These are phyloP conservation scores for Cichladusa arquata DNA, from an alignment of 2,113 vertebrate genomes.

Conservation along the genomic window DNA sequence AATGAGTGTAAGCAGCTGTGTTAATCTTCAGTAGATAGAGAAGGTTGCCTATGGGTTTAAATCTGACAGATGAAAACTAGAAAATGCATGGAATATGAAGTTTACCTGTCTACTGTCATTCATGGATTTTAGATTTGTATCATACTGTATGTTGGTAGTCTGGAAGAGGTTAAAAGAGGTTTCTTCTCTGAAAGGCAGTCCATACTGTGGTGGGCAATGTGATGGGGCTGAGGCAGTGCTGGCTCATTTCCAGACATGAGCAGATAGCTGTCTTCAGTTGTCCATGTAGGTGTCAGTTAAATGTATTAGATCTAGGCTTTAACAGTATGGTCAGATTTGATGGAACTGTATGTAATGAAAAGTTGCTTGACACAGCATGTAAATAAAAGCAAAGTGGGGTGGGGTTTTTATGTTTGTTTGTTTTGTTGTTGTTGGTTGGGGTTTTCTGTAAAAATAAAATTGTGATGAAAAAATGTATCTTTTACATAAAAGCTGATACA, in stretches of 20 bases:
- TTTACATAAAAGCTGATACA: not conserved
- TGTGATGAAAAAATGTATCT: not conserved
- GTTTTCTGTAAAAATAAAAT: not conserved
- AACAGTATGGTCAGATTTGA: not conserved
- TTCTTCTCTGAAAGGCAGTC: not conserved
- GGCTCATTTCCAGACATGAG: not conserved
- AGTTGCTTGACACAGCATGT: not conserved
- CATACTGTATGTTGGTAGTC: rapidly evolving
- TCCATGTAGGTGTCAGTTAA: not conserved
- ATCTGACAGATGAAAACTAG: not conserved
- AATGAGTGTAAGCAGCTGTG: not conserved
- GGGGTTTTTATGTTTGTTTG: not conserved
- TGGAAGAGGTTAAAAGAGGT: not conserved
- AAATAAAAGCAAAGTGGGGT: not conserved
- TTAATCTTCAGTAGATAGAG: not conserved
- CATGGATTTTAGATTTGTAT: not conserved
- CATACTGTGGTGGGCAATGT: rapidly evolving
- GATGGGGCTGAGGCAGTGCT: not conserved
- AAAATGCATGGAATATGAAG: not conserved
- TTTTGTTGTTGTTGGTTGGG: not conserved
- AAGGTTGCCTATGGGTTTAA: not conserved
- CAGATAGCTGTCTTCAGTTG: not conserved
- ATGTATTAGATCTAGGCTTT: not conserved
- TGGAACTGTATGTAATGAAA: not conserved
- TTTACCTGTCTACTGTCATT: not conserved